Conservation (phyloP, 2,888 invertebrate species). For the Sesamia inferens region DNA sequence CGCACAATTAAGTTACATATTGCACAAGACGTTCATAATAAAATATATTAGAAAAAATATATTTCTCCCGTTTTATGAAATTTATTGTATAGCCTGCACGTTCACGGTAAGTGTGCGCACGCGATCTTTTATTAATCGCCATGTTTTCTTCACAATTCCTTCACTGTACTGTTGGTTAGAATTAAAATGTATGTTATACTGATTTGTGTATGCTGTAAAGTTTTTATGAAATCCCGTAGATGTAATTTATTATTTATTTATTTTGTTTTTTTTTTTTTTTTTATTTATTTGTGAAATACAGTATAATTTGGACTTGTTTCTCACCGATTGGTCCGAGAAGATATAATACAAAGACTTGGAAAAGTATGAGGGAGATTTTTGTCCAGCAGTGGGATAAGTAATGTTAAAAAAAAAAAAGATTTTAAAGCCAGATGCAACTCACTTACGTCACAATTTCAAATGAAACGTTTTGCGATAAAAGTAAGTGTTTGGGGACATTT, state of each 20-base stretch:
- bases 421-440: too few relatives aligned
- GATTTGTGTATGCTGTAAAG: background rate
- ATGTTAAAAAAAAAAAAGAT: background rate
- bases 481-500: background rate
- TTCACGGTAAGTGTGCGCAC: conserved; percentile 35
- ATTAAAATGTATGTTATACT: background rate
- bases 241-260: too few relatives aligned
- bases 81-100: conserved; percentile 18
- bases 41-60: conserved; percentile 13
- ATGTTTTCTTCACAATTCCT: conserved; percentile 15
- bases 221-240: background rate
- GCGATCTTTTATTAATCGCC: conserved; percentile 35
- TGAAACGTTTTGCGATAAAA: background rate
- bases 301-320: too few relatives aligned
- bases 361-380: background rate
- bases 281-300: too few relatives aligned
- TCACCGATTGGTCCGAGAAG: background rate
- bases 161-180: background rate
- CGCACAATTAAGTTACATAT: conserved; percentile 5
- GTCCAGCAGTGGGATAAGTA: background rate
- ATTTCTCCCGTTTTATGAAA: conserved; percentile 36
- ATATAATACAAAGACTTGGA: background rate
- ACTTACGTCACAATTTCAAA: background rate
- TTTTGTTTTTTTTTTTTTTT: too few relatives aligned
- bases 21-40: background rate